These are phyloP conservation scores for Unio delphinus DNA, from an alignment of 2,888 invertebrate genomes.

Conservation along the genomic window DNA sequence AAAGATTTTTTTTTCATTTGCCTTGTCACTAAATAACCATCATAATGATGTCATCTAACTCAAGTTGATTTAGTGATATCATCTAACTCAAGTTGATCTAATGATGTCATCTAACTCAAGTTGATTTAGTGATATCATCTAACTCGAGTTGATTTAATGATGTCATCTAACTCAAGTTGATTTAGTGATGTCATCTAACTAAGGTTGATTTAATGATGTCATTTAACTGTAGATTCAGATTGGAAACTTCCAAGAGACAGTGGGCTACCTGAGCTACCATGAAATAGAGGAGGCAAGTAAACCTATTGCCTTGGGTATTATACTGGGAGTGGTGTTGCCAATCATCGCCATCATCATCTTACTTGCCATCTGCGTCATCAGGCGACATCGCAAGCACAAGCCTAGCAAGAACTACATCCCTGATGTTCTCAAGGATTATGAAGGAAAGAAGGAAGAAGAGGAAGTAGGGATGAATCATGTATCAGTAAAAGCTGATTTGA, in stretches of 20 bases:
- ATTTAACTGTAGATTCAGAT: constrained; percentile 44
- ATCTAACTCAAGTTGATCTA: no score
- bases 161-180: no score
- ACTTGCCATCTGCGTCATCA: constrained; percentile 60
- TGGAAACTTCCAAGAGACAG: constrained; percentile 48
- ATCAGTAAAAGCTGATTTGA: constrained; percentile 59
- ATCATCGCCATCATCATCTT: constrained; percentile 61
- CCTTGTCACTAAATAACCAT: no score
- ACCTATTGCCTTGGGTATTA: constrained; percentile 62
- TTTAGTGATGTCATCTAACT: no score
- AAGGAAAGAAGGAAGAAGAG: constrained; percentile 52
- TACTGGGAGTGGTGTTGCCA: constrained; percentile 62
- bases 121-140: no score
- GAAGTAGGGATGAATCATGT: constrained; percentile 57
- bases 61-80: no score
- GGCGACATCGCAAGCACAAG: constrained; percentile 59
- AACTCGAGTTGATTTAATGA: no score
- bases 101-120: not conserved
- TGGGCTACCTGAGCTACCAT: constrained; percentile 57
- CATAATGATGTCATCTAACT: no score
- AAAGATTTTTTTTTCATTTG: no score
- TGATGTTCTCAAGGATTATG: constrained; percentile 61
- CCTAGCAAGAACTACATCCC: constrained; percentile 61
- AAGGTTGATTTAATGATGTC: not conserved
- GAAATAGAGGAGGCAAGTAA: constrained; percentile 42